These are phyloP conservation scores for Empis stercorea DNA, from an alignment of 2,888 invertebrate species.

Conservation along the genomic window DNA sequence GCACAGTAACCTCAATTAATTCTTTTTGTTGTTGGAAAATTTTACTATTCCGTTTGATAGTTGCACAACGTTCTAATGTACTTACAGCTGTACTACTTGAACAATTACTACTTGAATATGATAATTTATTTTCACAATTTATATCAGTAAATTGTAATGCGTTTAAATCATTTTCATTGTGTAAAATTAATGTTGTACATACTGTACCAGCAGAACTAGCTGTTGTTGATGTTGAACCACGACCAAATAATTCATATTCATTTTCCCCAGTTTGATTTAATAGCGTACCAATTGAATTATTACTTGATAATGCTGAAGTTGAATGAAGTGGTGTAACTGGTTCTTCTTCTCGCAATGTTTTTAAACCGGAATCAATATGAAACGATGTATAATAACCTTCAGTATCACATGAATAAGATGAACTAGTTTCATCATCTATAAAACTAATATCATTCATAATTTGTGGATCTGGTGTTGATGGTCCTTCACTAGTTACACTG, in stretches of 20 bases:
- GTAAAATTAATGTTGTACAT: conserved; percentile 63
- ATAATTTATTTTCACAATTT: background rate
- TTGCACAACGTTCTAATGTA: conserved; percentile 35
- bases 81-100: conserved; percentile 35
- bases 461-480: conserved; percentile 64
- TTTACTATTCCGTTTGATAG: conserved; percentile 32
- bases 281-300: conserved; percentile 54
- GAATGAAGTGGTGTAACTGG: conserved; percentile 61
- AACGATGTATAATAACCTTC: conserved; percentile 98
- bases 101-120: conserved; percentile 31
- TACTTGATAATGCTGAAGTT: conserved; percentile 47
- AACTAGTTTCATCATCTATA: conserved; percentile 77
- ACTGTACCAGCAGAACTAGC: conserved; percentile 85
- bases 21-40: background rate
- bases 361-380: conserved; percentile 89
- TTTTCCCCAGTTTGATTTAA: conserved; percentile 69
- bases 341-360: conserved; percentile 67
- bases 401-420: conserved; percentile 89
- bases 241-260: conserved; percentile 83
- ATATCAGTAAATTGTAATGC: background rate
- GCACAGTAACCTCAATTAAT: conserved; percentile 16
- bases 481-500: conserved; percentile 74
- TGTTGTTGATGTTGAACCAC: conserved; percentile 81
- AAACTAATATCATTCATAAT: conserved; percentile 51
- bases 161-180: conserved; percentile 1